These are phyloP conservation scores for Pyrgus malvae DNA, from an alignment of 2,888 invertebrate genomes.

Conservation along the genomic window DNA sequence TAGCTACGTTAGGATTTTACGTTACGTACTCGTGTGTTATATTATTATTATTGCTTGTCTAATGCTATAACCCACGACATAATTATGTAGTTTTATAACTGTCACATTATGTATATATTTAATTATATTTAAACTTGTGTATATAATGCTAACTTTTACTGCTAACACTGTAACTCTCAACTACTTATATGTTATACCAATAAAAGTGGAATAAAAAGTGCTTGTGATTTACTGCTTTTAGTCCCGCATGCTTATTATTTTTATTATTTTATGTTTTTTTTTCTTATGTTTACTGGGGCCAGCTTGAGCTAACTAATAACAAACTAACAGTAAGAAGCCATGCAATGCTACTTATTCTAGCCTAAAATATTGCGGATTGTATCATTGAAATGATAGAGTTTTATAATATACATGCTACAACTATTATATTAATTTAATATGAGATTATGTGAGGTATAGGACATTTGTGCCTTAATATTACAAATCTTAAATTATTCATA, in stretches of 20 bases:
- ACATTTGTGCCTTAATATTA: too few relatives aligned
- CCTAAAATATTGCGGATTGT: background rate
- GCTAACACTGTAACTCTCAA: conserved; percentile 59
- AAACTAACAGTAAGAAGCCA: conserved; percentile 18
- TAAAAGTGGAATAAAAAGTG: conserved; percentile 73
- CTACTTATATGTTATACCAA: conserved; percentile 62
- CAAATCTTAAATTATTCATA: too few relatives aligned
- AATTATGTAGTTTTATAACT: conserved; percentile 12
- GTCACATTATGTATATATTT: conserved; percentile 25
- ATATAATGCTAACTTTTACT: conserved; percentile 48
- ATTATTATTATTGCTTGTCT: conserved; percentile 11
- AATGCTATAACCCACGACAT: conserved; percentile 9
- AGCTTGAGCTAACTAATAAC: conserved; percentile 48
- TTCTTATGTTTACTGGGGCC: conserved; percentile 52
- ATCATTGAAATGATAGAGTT: too few relatives aligned
- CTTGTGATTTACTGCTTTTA: conserved; percentile 78
- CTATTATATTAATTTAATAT: too few relatives aligned
- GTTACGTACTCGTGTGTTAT: conserved; percentile 13
- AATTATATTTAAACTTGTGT: conserved; percentile 33
- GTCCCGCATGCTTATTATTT: conserved; percentile 73
- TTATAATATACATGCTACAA: too few relatives aligned
- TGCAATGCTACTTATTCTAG: conserved; percentile 14
- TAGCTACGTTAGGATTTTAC: background rate
- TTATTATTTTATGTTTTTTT: conserved; percentile 48
- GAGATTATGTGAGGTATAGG: too few relatives aligned